These are phyloP conservation scores for Dilophus febrilis DNA, from an alignment of 2,888 invertebrate genomes.

Conservation along the genomic window DNA sequence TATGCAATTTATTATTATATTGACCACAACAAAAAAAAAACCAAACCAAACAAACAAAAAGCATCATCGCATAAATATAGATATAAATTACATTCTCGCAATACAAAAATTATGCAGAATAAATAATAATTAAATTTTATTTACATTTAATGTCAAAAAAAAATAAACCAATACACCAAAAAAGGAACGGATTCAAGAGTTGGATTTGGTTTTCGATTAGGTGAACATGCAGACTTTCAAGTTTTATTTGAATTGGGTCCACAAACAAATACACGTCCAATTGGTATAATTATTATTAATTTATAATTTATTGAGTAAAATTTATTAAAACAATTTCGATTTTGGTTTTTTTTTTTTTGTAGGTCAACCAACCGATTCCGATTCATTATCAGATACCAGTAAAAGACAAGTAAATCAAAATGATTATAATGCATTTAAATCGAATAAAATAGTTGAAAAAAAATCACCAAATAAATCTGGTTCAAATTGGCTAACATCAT, in stretches of 20 bases:
- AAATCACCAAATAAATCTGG: constrained; percentile 30
- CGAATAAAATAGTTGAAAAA: constrained; percentile 2
- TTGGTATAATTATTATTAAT: constrained; percentile 30
- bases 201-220: constrained; percentile 64
- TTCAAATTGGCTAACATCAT: constrained; percentile 39
- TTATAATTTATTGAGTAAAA: background rate
- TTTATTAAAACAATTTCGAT: background rate
- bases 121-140: too few species aligned
- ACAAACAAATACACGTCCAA: constrained; percentile 52
- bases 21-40: too few species aligned
- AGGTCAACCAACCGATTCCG: constrained; percentile 7
- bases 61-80: too few species aligned
- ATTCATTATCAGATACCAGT: constrained; percentile 14
- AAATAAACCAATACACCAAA: too few species aligned
- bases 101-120: too few species aligned
- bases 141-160: too few species aligned
- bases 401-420: constrained; percentile 22
- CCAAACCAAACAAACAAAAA: too few species aligned
- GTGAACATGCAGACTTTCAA: constrained; percentile 68
- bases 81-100: too few species aligned
- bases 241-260: constrained; percentile 60
- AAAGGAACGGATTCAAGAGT: constrained; percentile 63
- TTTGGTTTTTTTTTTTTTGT: background rate
- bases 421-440: constrained; percentile 14
- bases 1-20: too few species aligned